Conservation (phyloP, 1,140 invertebrate genomes). For the Apolygus lucorum region DNA sequence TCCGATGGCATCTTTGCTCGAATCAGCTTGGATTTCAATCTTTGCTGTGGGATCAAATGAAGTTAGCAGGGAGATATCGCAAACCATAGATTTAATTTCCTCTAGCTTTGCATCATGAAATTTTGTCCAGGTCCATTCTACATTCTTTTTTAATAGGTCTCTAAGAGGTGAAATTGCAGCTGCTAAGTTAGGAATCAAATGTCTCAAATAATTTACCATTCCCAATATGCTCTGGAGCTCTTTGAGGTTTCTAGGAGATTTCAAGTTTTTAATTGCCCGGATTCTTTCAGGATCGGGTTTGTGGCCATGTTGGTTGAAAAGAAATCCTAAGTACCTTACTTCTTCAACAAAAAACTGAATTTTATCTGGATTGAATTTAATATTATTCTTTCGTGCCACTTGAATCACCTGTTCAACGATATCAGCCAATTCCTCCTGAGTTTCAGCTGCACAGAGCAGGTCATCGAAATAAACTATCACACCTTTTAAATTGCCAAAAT, state of each 20-base stretch:
- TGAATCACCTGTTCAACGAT: slow-evolving; percentile 35
- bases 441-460: slow-evolving; percentile 33
- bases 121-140: slow-evolving; percentile 35
- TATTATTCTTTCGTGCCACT: slow-evolving; percentile 35
- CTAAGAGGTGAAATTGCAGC: slow-evolving; percentile 37
- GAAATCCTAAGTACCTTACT: slow-evolving; percentile 39
- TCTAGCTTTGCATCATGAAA: slow-evolving; percentile 36
- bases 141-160: slow-evolving; percentile 39
- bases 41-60: slow-evolving; percentile 31
- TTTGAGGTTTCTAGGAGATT: slow-evolving; percentile 36
- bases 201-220: slow-evolving; percentile 38
- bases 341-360: slow-evolving; percentile 30
- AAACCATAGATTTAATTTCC: slow-evolving; percentile 36
- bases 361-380: slow-evolving; percentile 41
- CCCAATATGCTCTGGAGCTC: slow-evolving; percentile 38
- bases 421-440: slow-evolving; percentile 30
- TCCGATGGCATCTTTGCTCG: slow-evolving; percentile 27
- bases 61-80: slow-evolving; percentile 28
- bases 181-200: slow-evolving; percentile 40
- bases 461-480: slow-evolving; percentile 37
- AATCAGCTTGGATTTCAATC: slow-evolving; percentile 26
- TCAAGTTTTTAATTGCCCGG: slow-evolving; percentile 37
- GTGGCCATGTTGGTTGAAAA: slow-evolving; percentile 36
- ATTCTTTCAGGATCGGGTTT: slow-evolving; percentile 38
- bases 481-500: slow-evolving; percentile 26